Evolutionary conservation across 2,797 vertebrate genomes (phyloP), one percentile per base, ranked within the genome.

Genomic region (Hephaestus fuliginosus): DNA sequence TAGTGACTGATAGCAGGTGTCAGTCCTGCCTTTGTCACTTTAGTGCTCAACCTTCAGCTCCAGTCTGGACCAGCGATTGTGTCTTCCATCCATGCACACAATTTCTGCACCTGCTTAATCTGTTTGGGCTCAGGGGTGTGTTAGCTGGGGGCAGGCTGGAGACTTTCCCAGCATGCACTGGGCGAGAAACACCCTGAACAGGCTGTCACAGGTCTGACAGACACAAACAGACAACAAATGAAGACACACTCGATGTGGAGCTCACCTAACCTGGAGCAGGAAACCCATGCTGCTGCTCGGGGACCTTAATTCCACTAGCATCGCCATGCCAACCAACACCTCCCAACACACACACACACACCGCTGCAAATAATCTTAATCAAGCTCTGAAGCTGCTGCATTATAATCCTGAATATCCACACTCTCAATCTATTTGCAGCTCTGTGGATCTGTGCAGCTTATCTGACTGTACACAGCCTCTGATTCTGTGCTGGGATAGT

Each of bases 401-500:
- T 49, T 46, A 43, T 55, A 80, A 80, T 80, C 78, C 52, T 46
- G 51, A 2, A 68, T 30, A 7, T 28, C 61, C 70, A 71, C 76
- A 36, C 33, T 36, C 7, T 36, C 33, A 36, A 36, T 36, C 33
- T 36, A 36, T 36, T 36, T 36, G 33, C 33, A 36, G 7, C 46
- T 65, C 57, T 22, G 51, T 33, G 72, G 80, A 43, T 76, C 3
- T 46, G 53, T n/a, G 17, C 56, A 68, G 61, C 43, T 84, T 66
- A 62, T 70, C 56, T 36, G 4, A 43, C 74, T 64, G 52, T 56
- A 71, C 73, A 53, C 70, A 63, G 15, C 10, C 28, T 61, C 63
- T 81, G 30, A 78, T 30, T 70, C 71, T 77, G 62, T 3, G n/a
- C 30, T 58, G 67, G 57, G 56, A 82, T 57, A 51, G 18, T 55